Conservation (phyloP, 2,797 vertebrate genomes). For the Anas georgica region DNA sequence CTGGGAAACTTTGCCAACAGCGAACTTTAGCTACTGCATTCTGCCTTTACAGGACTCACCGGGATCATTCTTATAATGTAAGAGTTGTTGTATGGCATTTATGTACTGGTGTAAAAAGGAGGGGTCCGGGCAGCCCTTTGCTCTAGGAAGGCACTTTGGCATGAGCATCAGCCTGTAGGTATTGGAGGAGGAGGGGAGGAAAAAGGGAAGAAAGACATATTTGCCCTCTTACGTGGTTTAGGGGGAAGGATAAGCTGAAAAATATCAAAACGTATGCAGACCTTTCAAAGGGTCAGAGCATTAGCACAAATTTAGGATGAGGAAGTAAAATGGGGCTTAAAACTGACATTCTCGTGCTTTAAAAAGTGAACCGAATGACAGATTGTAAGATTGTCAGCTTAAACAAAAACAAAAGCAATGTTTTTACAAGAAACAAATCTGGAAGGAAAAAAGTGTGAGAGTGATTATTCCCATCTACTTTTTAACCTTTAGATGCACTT, state of each 20-base stretch:
- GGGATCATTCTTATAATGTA: not conserved
- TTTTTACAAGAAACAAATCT: slow-evolving; percentile 6
- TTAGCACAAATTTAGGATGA: not conserved
- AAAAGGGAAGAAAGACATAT: not conserved
- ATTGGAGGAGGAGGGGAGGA: not conserved
- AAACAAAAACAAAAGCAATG: not conserved
- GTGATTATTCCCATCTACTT: not conserved
- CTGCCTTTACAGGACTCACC: not conserved
- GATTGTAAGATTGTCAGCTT: not conserved
- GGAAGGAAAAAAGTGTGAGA: not conserved
- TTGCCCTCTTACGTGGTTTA: not conserved
- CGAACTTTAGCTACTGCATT: not conserved
- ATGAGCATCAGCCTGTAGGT: not conserved
- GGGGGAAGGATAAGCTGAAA: not conserved
- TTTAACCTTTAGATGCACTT: not conserved
- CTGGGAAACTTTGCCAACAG: not conserved
- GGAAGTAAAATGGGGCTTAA: not conserved
- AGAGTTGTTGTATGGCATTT: not conserved
- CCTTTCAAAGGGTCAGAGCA: not conserved
- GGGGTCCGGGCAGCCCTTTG: not conserved
- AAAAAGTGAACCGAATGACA: not conserved
- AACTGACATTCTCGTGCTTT: not conserved
- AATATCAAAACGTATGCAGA: not conserved
- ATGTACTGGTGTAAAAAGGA: not conserved
- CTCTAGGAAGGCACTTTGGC: not conserved